Conservation (phyloP, 2,797 vertebrate species). For the Potorous gilbertii region DNA sequence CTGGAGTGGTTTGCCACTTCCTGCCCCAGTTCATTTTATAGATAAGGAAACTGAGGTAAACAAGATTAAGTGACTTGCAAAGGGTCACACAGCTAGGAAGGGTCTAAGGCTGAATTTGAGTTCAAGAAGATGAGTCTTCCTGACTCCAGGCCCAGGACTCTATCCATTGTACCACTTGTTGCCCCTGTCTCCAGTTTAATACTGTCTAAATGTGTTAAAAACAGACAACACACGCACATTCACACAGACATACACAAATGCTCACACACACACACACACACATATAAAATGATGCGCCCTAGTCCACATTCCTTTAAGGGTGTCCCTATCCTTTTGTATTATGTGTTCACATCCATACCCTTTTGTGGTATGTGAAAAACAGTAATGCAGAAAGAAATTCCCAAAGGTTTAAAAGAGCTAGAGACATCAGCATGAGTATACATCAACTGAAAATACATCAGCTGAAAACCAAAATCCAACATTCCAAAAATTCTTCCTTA, state of each 20-base stretch:
- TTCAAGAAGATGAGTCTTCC: not conserved
- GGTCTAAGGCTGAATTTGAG: not conserved
- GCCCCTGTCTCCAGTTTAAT: not conserved
- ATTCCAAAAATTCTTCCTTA: not conserved
- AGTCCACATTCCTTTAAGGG: not conserved
- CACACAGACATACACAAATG: not conserved
- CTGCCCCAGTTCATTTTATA: not conserved
- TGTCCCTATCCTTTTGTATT: not conserved
- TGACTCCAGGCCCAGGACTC: not conserved
- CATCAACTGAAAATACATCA: not conserved
- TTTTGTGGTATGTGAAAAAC: not conserved
- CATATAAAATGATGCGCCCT: not conserved
- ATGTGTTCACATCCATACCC: not conserved
- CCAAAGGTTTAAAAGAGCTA: not conserved
- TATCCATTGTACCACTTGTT: not conserved
- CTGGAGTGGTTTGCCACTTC: not conserved
- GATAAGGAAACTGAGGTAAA: not conserved
- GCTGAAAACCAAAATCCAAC: not conserved
- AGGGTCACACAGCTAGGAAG: not conserved
- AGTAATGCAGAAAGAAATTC: not conserved
- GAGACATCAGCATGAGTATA: not conserved
- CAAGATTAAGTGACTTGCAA: not conserved
- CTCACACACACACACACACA: not conserved
- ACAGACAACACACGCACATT: not conserved
- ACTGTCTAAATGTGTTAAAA: not conserved